Evolutionary conservation across 2,113 vertebrate genomes (phyloP).

Genomic region (Indri indri): DNA sequence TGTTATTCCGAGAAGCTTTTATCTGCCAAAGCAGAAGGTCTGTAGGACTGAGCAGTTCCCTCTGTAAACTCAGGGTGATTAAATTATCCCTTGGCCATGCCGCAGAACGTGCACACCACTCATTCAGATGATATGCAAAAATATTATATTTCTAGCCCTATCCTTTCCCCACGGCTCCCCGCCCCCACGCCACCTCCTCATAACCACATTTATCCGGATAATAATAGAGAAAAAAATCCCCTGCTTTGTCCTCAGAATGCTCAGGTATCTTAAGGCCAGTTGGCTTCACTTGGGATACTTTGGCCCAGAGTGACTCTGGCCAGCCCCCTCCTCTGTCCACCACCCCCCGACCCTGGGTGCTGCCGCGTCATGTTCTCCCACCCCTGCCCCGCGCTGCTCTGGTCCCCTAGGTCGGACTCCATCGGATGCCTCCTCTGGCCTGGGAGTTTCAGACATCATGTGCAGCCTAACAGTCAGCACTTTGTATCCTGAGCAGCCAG

Average conservation of each 20-base stretch:
- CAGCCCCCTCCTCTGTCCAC: not conserved
- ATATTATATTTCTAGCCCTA: not conserved
- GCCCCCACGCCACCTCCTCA: not conserved
- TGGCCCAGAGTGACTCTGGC: not conserved
- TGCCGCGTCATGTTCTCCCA: rapidly evolving
- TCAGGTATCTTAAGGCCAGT: not conserved
- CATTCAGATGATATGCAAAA: not conserved
- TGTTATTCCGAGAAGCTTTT: not conserved
- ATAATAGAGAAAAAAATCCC: not conserved
- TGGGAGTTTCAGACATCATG: not conserved
- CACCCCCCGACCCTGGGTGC: too few relatives aligned
- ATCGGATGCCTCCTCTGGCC: not conserved
- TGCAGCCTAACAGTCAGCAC: not conserved
- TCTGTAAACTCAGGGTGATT: not conserved
- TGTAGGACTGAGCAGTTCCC: not conserved
- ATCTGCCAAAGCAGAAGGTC: not conserved
- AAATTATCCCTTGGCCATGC: not conserved
- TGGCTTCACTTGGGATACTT: not conserved
- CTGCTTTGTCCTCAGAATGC: conserved; percentile 22
- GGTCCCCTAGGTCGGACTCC: not conserved
- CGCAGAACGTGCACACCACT: not conserved
- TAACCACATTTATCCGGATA: conserved; percentile 19
- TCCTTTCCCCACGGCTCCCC: not conserved
- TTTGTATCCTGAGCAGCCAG: conserved; percentile 29
- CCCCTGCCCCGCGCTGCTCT: not conserved